Conservation (phyloP, 2,113 vertebrate genomes). For the Saguinus midas region DNA sequence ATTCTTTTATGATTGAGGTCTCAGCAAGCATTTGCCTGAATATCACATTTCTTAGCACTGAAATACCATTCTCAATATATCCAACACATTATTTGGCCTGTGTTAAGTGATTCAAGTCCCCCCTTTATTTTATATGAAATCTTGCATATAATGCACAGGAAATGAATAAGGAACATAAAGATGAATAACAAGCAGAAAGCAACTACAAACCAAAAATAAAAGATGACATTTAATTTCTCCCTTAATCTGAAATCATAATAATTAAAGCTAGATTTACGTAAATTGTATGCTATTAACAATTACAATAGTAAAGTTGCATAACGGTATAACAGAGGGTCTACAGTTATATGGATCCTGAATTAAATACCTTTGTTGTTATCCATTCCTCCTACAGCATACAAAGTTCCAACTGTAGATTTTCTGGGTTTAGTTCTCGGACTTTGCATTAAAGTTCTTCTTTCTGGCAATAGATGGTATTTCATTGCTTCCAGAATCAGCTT, state of each 20-base stretch:
- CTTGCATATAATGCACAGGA: neutral
- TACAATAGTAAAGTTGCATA: neutral
- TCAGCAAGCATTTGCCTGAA: neutral
- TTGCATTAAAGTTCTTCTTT: slow-evolving; percentile 89
- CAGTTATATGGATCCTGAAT: neutral
- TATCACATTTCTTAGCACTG: neutral
- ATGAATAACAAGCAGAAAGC: neutral
- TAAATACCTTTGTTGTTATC: slow-evolving; percentile 89
- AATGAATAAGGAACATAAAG: neutral
- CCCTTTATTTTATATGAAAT: neutral
- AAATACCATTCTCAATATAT: neutral
- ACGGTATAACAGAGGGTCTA: fast-evolving
- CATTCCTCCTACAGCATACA: slow-evolving; percentile 90
- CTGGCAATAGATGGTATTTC: slow-evolving; percentile 89
- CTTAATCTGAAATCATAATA: neutral
- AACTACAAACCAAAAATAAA: neutral
- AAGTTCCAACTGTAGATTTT: slow-evolving; percentile 88
- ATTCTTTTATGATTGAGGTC: neutral
- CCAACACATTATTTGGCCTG: neutral
- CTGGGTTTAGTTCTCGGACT: slow-evolving; percentile 88
- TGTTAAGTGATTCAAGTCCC: neutral
- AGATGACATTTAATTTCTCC: neutral
- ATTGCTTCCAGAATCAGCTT: slow-evolving; percentile 90
- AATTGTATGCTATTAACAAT: neutral
- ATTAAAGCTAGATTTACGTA: neutral